Conservation (phyloP, 2,113 vertebrate genomes). For the Acinonyx jubatus region DNA sequence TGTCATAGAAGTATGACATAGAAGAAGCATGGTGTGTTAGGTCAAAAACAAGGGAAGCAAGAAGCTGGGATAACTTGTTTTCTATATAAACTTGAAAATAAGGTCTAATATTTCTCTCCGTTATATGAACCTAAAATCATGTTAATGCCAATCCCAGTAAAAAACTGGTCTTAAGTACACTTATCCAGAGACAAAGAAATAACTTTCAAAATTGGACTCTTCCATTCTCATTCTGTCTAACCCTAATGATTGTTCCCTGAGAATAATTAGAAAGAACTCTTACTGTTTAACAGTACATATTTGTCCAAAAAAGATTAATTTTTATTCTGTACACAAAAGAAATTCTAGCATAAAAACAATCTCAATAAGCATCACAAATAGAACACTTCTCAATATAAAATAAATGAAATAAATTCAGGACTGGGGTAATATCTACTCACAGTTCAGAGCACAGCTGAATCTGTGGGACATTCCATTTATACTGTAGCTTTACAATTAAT, state of each 20-base stretch:
- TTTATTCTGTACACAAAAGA: background rate
- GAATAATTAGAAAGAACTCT: background rate
- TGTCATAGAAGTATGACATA: background rate
- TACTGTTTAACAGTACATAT: background rate
- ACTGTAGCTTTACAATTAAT: background rate
- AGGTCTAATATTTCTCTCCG: background rate
- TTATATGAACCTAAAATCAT: background rate
- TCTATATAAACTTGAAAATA: background rate
- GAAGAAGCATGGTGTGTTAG: background rate
- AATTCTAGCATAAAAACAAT: background rate
- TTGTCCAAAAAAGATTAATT: background rate
- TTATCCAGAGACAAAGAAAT: background rate
- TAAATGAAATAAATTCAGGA: slow-evolving; percentile 17
- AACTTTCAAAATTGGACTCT: background rate
- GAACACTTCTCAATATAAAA: background rate
- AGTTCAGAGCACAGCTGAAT: background rate
- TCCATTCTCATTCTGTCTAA: background rate
- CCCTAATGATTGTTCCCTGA: background rate
- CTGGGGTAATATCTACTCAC: background rate
- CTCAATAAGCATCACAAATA: slow-evolving; percentile 7
- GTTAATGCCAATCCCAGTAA: background rate
- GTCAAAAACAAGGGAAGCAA: background rate
- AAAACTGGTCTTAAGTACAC: background rate
- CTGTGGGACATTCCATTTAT: background rate
- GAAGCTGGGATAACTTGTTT: background rate